Evolutionary conservation across 2,888 invertebrate species (phyloP).

Genomic region (Sinodicranocentrus sp.): DNA sequence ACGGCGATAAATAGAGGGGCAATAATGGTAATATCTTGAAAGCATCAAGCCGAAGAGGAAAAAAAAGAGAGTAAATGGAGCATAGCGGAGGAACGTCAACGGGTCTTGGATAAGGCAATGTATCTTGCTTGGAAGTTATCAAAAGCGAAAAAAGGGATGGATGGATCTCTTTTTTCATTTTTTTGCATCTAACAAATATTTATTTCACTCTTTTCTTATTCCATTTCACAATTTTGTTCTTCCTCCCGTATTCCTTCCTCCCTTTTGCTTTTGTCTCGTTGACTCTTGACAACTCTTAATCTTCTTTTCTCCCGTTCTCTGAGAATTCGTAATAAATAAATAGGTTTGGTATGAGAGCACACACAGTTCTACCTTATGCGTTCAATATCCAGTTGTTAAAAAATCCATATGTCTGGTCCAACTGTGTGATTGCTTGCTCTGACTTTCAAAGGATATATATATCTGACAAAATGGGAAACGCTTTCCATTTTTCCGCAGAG

Average conservation of each 20-base stretch:
- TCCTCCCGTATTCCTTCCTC: constrained; percentile 13
- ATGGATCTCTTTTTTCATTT: constrained; percentile 26
- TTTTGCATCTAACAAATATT: constrained; percentile 43
- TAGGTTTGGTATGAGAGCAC: not conserved
- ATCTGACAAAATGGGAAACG: constrained; percentile 64
- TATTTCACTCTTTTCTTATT: constrained; percentile 44
- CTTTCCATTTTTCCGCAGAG: constrained; percentile 64
- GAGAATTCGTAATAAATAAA: constrained; percentile 2
- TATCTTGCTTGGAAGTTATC: constrained; percentile 32
- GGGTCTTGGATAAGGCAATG: constrained; percentile 3
- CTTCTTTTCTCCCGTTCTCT: constrained; percentile 17
- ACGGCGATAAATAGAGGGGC: constrained; percentile 67
- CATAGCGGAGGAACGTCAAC: constrained; percentile 60
- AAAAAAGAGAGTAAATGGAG: constrained; percentile 65
- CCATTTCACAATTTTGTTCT: not conserved
- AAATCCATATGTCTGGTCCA: constrained; percentile 63
- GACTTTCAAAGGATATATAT: constrained; percentile 37
- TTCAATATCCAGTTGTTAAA: constrained; percentile 21
- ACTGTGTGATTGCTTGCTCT: constrained; percentile 63
- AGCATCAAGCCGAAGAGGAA: constrained; percentile 19
- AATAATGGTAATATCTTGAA: constrained; percentile 65
- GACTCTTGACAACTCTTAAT: constrained; percentile 53
- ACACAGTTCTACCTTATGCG: not conserved
- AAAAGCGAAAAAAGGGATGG: constrained; percentile 37
- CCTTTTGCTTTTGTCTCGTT: constrained; percentile 37